phyloP scores from a whole-genome alignment of 2,797 vertebrate genomes.

The Cuniculus paca region DNA sequence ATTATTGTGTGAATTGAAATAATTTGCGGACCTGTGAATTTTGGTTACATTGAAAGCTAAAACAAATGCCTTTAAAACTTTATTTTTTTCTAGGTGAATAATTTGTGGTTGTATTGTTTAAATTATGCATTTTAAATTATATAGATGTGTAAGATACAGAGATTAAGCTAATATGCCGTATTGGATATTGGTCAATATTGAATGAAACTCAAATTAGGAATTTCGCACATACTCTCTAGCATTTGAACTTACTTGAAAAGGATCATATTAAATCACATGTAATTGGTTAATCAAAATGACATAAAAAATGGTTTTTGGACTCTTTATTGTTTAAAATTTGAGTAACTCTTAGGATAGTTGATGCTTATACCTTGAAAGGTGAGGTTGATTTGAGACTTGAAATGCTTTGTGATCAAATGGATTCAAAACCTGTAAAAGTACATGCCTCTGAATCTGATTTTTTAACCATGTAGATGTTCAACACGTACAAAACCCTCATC shows the following conservation, averaged over 20 bases:
- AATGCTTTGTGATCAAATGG: conserved; percentile 12
- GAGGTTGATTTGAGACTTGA: conserved; percentile 43
- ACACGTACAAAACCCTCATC: conserved; percentile 35
- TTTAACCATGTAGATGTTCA: conserved; percentile 47
- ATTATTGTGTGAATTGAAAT: not conserved
- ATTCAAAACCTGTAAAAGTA: conserved; percentile 60
- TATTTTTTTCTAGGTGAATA: conserved; percentile 40
- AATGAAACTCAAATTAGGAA: not conserved
- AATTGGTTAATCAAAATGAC: conserved; percentile 51
- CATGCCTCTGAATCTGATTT: conserved; percentile 54
- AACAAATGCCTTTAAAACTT: not conserved
- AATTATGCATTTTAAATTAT: not conserved
- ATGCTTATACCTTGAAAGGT: conserved; percentile 31
- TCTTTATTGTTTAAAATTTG: conserved; percentile 55
- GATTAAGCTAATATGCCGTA: not conserved
- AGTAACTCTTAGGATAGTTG: conserved; percentile 13
- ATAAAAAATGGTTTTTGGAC: conserved; percentile 39
- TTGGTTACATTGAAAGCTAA: not conserved
- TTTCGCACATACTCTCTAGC: not conserved
- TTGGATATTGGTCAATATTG: conserved; percentile 29
- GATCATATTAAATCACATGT: conserved; percentile 31
- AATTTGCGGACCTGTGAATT: not conserved
- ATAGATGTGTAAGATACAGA: not conserved
- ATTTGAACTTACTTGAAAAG: conserved; percentile 59
- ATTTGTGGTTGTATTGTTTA: conserved; percentile 16